Base-by-base conservation (phyloP, 2,797 vertebrate species). In the Malacoctenus gilli region DNA sequence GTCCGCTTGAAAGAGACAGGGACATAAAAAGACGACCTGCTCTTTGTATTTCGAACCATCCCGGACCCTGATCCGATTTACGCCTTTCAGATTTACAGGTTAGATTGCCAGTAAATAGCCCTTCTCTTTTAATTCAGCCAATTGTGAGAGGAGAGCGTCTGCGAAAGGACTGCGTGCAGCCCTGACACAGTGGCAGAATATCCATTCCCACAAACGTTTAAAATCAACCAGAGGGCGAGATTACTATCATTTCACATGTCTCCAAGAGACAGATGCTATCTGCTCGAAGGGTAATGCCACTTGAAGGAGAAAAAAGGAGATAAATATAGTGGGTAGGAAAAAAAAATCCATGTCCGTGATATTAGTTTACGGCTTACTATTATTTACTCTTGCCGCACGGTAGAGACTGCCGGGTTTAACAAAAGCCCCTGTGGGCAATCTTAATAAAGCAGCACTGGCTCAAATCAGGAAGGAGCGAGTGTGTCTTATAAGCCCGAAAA, bases 91-190 rank as follows among this genome's bases (percentile, higher is more conserved):
- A 71, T 47, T 60, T 65, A 4, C 21, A 57, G 12, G 66, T 51
- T 53, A 79, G 72, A 79, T 82, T 72, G 68, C 55, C 68, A 68
- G 64, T 61, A 83, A 83, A 83, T 77, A 63, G n/a, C 43, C 5
- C 52, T 65, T 61, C 22, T 66, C 77, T 82, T 76, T 79, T 56
- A 71, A 76, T 72, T 80, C 75, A 50, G 68, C 35, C 32, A 37
- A 78, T 84, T 75, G n/a, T 69, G 79, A 49, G 51, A 42, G 23
- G 28, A 51, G 54, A 53, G 55, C 61, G 60, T 61, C 60, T 77
- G 35, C 40, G 63, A 76, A 56, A 64, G 68, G 55, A 21, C 56
- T 41, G 38, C 50, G 19, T 42, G 38, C 28, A 16, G 56, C 61
- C 59, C 48, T 67, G 59, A 75, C 60, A 60, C 20, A 20, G 41